Percentiles rank a stretch among this genome's conserved stretches.
Evolutionary conservation across 2,113 vertebrate species (phyloP).

Genomic region (Grammomys surdaster): DNA sequence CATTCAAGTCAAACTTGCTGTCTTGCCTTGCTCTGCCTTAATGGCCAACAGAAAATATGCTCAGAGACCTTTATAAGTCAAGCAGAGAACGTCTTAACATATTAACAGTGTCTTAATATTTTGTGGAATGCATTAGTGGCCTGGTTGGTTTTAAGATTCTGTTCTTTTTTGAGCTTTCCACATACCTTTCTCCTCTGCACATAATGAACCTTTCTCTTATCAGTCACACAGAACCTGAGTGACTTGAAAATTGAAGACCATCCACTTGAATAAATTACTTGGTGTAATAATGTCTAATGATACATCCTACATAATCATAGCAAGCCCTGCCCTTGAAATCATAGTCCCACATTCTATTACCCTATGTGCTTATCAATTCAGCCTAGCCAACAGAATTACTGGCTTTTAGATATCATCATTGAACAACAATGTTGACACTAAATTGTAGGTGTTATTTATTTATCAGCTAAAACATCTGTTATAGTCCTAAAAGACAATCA

Average conservation of each 20-base stretch:
- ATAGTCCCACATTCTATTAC: conserved; percentile 39
- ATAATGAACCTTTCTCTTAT: conserved; percentile 74
- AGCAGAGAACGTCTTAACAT: conserved; percentile 80
- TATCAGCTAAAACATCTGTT: conserved; percentile 53
- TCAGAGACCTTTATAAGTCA: conserved; percentile 71
- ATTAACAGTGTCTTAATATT: conserved; percentile 72
- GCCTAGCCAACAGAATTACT: conserved; percentile 20
- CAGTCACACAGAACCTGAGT: conserved; percentile 73
- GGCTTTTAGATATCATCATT: conserved; percentile 42
- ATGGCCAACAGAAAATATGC: conserved; percentile 75
- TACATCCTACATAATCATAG: conserved; percentile 71
- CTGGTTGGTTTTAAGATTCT: conserved; percentile 66
- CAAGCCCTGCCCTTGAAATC: conserved; percentile 63
- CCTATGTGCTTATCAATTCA: conserved; percentile 38
- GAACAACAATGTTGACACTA: conserved; percentile 52
- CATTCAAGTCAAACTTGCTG: conserved; percentile 76
- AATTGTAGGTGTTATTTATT: conserved; percentile 58
- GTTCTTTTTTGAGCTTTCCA: conserved; percentile 72
- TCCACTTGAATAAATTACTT: conserved; percentile 67
- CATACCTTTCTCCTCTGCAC: conserved; percentile 45
- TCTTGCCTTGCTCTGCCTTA: conserved; percentile 73
- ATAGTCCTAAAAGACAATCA: conserved; percentile 16
- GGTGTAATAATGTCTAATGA: conserved; percentile 71
- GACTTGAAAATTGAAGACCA: conserved; percentile 71
- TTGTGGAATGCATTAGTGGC: conserved; percentile 57